These are phyloP conservation scores for Passer domesticus DNA, from an alignment of 2,113 vertebrate genomes.

Conservation along the genomic window DNA sequence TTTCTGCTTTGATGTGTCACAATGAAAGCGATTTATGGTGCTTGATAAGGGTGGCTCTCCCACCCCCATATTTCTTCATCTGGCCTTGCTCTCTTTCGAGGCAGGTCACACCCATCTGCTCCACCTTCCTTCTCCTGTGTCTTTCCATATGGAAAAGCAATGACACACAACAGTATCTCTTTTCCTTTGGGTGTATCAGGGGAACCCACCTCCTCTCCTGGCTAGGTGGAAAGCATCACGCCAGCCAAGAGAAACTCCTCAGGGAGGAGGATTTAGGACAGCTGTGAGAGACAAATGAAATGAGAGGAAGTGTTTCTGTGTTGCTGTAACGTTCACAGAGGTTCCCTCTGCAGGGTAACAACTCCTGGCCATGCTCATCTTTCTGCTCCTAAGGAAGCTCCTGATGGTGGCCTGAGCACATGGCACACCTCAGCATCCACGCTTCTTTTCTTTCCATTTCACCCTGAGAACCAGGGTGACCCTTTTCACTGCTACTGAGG, in stretches of 20 bases:
- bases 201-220: not conserved
- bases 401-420: accelerated
- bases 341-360: not conserved
- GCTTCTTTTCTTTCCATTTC: not conserved
- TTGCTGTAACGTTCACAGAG: not conserved
- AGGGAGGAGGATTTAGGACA: not conserved
- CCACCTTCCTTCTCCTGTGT: not conserved
- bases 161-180: not conserved
- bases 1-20: constrained; percentile 1
- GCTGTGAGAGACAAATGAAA: not conserved
- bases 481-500: not conserved
- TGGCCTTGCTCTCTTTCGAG: not conserved
- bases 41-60: not conserved
- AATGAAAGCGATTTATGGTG: not conserved
- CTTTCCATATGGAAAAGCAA: not conserved
- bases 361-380: not conserved
- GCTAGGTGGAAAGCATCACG: not conserved
- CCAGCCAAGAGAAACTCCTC: not conserved
- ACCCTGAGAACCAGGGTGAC: not conserved
- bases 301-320: accelerated
- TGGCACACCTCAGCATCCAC: not conserved
- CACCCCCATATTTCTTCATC: not conserved
- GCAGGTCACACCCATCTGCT: not conserved
- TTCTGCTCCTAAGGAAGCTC: not conserved
- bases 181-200: not conserved